A percentile compares a stretch with the other conserved stretches of the same genome.
These are phyloP conservation scores for Sinella curviseta DNA, from an alignment of 1,140 invertebrate species.

Conservation along the genomic window DNA sequence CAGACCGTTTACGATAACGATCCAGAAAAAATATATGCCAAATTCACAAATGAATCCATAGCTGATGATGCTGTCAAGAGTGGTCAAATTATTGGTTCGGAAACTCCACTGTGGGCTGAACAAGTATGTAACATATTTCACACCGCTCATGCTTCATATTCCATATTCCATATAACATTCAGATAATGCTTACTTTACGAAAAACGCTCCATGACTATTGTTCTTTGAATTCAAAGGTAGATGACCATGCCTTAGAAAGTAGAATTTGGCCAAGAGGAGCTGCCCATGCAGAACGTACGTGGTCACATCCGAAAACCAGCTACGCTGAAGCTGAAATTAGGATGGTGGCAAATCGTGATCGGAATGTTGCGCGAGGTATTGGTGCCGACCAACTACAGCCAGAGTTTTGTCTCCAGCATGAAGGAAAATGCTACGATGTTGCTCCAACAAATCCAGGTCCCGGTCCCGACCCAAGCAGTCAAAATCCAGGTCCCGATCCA, in stretches of 20 bases:
- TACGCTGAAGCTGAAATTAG: constrained; percentile 55
- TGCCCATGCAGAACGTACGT: constrained; percentile 52
- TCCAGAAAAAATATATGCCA: constrained; percentile 39
- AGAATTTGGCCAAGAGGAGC: constrained; percentile 43
- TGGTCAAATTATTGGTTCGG: constrained; percentile 64
- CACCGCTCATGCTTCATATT: not conserved
- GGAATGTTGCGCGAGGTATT: constrained; percentile 67
- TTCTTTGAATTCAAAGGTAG: constrained; percentile 41
- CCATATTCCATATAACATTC: not conserved
- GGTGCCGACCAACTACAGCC: constrained; percentile 68
- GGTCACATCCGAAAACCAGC: constrained; percentile 48
- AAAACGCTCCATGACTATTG: not conserved
- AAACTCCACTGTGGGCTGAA: constrained; percentile 77
- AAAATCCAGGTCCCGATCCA: not conserved
- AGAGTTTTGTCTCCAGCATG: constrained; percentile 78
- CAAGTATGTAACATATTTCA: constrained; percentile 56
- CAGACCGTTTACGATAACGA: constrained; percentile 50
- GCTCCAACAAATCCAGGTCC: not conserved
- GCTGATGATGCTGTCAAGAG: constrained; percentile 47
- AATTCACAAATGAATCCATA: not conserved
- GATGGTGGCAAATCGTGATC: constrained; percentile 64
- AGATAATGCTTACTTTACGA: not conserved
- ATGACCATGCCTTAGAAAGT: constrained; percentile 50
- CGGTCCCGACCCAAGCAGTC: not conserved
- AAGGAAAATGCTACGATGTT: constrained; percentile 55